Percentiles rank a stretch among this genome's conserved stretches.
Evolutionary conservation across 2,888 invertebrate genomes (phyloP).

Genomic region (Catotricha subobsoleta): DNA sequence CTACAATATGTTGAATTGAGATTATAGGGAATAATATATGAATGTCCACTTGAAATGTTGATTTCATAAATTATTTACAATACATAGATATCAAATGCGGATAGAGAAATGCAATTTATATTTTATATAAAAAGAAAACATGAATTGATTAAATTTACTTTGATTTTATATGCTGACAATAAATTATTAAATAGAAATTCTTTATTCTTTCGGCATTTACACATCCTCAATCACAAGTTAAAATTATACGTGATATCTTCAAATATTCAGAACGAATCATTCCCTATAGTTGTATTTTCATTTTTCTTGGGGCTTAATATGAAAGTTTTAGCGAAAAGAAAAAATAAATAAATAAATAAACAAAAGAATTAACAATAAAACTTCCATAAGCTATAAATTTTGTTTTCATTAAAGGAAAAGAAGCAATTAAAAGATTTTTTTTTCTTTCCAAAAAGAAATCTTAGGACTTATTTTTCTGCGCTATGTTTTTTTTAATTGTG

Average conservation of each 20-base stretch:
- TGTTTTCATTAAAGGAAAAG: background rate
- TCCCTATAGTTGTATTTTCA: too few species aligned
- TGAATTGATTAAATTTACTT: constrained; percentile 4
- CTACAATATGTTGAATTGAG: too few species aligned
- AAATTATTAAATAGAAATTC: background rate
- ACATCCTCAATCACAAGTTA: too few species aligned
- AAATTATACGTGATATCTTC: too few species aligned
- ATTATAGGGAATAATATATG: constrained; percentile 18
- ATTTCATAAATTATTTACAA: constrained; percentile 8
- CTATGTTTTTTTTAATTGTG: constrained; percentile 3
- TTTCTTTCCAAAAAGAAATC: constrained; percentile 4
- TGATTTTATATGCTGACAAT: constrained; percentile 4
- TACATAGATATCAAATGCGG: background rate
- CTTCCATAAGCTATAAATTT: constrained; percentile 6
- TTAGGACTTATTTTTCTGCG: constrained; percentile 2
- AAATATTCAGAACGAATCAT: too few species aligned
- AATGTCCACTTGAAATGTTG: constrained; percentile 14
- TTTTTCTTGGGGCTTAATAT: too few species aligned
- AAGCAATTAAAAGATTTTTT: constrained; percentile 6
- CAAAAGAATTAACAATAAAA: constrained; percentile 4
- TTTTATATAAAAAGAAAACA: background rate
- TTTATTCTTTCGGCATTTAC: background rate
- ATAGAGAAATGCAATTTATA: too few species aligned
- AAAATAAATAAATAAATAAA: background rate
- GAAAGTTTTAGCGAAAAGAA: background rate